A percentile compares a stretch with the other conserved stretches of the same genome.
These are phyloP conservation scores for Pseudochromis fuscus DNA, from an alignment of 2,797 vertebrate species.

Conservation along the genomic window DNA sequence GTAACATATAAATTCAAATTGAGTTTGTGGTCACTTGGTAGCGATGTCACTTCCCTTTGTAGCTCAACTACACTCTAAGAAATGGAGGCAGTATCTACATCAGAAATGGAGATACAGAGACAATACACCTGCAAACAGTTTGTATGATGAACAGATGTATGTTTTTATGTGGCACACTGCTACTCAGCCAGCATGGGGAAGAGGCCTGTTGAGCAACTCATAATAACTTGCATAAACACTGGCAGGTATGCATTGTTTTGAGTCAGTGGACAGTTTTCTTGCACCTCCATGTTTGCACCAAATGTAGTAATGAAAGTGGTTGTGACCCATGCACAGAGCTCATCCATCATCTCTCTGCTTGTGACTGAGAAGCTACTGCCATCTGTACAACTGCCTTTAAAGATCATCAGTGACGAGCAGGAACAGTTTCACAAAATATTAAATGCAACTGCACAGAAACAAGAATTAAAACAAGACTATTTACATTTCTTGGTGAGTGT, in stretches of 20 bases:
- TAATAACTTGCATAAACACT: too few species aligned
- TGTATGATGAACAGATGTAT: too few species aligned
- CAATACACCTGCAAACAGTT: too few species aligned
- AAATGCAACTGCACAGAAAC: slow-evolving; percentile 38
- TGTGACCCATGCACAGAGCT: not conserved
- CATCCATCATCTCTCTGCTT: not conserved
- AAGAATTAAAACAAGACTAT: slow-evolving; percentile 14
- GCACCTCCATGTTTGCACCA: not conserved
- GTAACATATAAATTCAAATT: too few species aligned
- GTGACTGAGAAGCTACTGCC: not conserved
- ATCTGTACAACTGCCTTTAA: not conserved
- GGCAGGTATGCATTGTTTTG: too few species aligned
- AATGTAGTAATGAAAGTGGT: not conserved
- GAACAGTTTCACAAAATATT: slow-evolving; percentile 24
- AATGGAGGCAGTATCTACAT: too few species aligned
- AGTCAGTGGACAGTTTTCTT: not conserved
- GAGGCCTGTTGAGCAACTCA: not conserved
- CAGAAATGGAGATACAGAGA: too few species aligned
- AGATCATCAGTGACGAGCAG: slow-evolving; percentile 12
- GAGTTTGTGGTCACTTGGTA: too few species aligned
- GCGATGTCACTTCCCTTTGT: too few species aligned
- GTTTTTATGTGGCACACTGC: not conserved
- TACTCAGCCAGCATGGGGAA: not conserved
- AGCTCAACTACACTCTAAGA: too few species aligned
- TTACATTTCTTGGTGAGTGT: slow-evolving; percentile 35